Base-by-base conservation (phyloP, 2,797 vertebrate species). In the Sebastolobus alascanus region DNA sequence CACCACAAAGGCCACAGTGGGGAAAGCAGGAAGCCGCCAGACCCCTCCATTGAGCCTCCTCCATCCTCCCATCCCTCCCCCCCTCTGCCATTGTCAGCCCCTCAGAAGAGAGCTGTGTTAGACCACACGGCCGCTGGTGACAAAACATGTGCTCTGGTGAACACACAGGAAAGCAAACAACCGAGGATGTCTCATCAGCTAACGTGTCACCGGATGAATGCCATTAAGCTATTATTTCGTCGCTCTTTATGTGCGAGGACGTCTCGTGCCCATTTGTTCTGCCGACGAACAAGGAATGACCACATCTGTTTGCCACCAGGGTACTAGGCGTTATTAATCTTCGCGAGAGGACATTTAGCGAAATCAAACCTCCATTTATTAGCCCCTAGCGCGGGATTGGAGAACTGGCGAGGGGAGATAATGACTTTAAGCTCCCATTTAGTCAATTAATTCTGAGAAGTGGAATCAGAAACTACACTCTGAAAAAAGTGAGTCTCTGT, bases 281-380 rank as follows among this genome's bases (percentile, higher is more conserved):
- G 75, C 71, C 52, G 54, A 35, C 14, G 43, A 79, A 27, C 31
- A 13, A 69, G 59, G 83, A 38, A 74, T 79, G 89, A 86, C 90
- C 90, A 84, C 92, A 86, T 92, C 88, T 92, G 92, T 75, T 83
- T 69, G 72, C 82, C 88, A 88, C 80, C 84, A 16, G 83, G 80
- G 81, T 40, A 68, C 87, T 13, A 50, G 77, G 68, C 82, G 4
- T 85, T 86, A 90, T 91, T 89, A 90, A 90, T 93, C 88, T 83
- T 73, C 37, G n/a, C 67, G 43, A 75, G 78, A 86, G 86, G 90
- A 93, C 87, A 84, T 92, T 93, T 89, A 91, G 88, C 16, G 25
- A 83, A 92, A 94, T 90, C 93, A 90, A 84, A 89, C 89, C 88
- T 85, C 87, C 87, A 87, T 93, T 92, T 90, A 92, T 93, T 90